A percentile compares a stretch with the other conserved stretches of the same genome.
Evolutionary conservation across 1,140 invertebrate genomes (phyloP).

Genomic region (Nasonia giraulti): DNA sequence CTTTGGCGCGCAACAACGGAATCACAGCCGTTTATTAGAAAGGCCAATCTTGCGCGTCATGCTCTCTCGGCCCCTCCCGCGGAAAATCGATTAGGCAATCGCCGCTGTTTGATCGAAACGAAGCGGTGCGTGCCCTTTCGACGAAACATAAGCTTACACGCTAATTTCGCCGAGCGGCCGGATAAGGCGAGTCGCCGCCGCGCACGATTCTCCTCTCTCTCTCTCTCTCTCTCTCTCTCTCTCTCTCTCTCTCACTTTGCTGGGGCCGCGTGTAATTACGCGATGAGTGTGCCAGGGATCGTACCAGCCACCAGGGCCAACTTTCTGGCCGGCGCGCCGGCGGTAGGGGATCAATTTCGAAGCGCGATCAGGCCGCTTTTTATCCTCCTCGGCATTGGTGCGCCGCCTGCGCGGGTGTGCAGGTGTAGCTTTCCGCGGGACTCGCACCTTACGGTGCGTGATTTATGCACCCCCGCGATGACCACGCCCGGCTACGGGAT

Average conservation of each 20-base stretch:
- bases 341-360: background rate
- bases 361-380: background rate
- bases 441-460: conserved; percentile 46
- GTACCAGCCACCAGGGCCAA: background rate
- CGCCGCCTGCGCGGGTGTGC: background rate
- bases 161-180: background rate
- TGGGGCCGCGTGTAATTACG: background rate
- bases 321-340: background rate
- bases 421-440: background rate
- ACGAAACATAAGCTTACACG: background rate
- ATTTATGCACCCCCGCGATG: conserved; percentile 59
- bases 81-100: background rate
- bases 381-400: background rate
- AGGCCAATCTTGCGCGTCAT: too few relatives aligned
- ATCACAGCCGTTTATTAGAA: background rate
- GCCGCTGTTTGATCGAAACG: background rate
- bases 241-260: too few relatives aligned
- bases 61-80: background rate
- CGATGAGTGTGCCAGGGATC: background rate
- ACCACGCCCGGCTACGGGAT: conserved; percentile 59
- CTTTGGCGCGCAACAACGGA: background rate
- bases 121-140: background rate
- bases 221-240: too few relatives aligned
- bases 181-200: background rate
- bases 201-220: background rate